A percentile compares a stretch with the other conserved stretches of the same genome.
Conservation (phyloP, 2,888 invertebrate species). For the Sycophila texana region DNA sequence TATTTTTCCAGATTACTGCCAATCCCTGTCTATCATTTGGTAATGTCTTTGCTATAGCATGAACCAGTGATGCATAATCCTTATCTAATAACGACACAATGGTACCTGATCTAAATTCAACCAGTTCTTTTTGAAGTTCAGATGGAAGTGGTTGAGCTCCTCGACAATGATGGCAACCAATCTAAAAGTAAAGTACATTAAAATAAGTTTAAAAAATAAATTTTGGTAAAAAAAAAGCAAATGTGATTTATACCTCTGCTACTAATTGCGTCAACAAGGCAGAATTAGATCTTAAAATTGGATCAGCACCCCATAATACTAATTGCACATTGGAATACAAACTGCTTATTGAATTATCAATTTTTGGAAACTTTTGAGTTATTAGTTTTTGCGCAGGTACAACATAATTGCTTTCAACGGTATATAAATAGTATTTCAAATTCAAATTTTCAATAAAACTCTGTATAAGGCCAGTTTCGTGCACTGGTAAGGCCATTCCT, state of each 20-base stretch:
- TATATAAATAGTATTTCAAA: conserved; percentile 60
- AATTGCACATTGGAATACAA: conserved; percentile 69
- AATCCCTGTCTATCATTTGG: conserved; percentile 69
- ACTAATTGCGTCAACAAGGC: conserved; percentile 67
- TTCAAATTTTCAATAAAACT: conserved; percentile 60
- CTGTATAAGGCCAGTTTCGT: conserved; percentile 63
- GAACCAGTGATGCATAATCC: conserved; percentile 62
- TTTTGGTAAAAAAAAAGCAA: conserved; percentile 2
- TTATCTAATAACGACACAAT: conserved; percentile 67
- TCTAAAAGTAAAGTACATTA: conserved; percentile 58
- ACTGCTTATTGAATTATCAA: conserved; percentile 60
- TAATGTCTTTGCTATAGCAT: conserved; percentile 65
- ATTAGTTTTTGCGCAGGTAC: conserved; percentile 63
- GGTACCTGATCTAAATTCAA: conserved; percentile 68
- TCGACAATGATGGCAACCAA: conserved; percentile 73
- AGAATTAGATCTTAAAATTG: conserved; percentile 67
- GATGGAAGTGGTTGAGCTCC: conserved; percentile 66
- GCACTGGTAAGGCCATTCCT: conserved; percentile 68
- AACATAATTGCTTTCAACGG: conserved; percentile 64
- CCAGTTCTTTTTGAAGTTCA: conserved; percentile 67
- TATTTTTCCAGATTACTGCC: conserved; percentile 69
- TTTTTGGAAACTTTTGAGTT: conserved; percentile 61
- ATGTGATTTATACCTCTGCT: conserved; percentile 64
- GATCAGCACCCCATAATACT: conserved; percentile 69
- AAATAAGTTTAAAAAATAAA: neutral